Evolutionary conservation across 2,113 vertebrate species (phyloP), one percentile per base, ranked within the genome.

Genomic region (Hippopotamus amphibius): DNA sequence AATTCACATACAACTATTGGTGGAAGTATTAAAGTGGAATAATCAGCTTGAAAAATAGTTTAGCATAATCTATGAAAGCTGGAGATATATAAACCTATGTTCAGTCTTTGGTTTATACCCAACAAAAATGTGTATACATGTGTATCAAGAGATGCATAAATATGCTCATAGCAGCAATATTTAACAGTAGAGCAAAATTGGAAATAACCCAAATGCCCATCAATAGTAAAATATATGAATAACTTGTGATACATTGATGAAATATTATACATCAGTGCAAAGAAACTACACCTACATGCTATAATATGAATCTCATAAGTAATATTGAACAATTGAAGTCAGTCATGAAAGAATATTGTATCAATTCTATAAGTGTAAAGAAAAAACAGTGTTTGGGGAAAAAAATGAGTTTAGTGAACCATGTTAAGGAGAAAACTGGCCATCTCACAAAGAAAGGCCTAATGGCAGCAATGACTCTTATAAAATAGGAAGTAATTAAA

Each of bases 391-490:
- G 16, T 76, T 57, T 21, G 55, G 17, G 1, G 8, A 55, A 55
- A 7, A 57, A 96, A 97, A 94, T 97, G 93, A 94, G 74, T 92
- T 96, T 97, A 94, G 91, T 72, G 69, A 93, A 53, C 19, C 61
- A 14, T 14, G 1, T 96, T 72, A 50, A 57, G 50, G 41, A 91
- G 82, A 93, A 93, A 74, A 72, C 55, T 72, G 19, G 43, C 61
- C 41, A 9, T 28, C 33, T 89, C 37, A 30, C 48, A 88, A 43
- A 82, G 48, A 57, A 57, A 90, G 43, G 10, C n/a, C 33, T 33
- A 16, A 50, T 41, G 17, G 26, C 33, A 88, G 30, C 6, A 26
- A 26, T 24, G 50, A 71, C 43, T 89, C 92, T 77, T 43, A 76
- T 19, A 86, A 74, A 50, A 57, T 63, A 66, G 22, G 0, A 72